A percentile compares a stretch with the other conserved stretches of the same genome.
Conservation (phyloP, 2,888 invertebrate genomes). For the Sesia apiformis region DNA sequence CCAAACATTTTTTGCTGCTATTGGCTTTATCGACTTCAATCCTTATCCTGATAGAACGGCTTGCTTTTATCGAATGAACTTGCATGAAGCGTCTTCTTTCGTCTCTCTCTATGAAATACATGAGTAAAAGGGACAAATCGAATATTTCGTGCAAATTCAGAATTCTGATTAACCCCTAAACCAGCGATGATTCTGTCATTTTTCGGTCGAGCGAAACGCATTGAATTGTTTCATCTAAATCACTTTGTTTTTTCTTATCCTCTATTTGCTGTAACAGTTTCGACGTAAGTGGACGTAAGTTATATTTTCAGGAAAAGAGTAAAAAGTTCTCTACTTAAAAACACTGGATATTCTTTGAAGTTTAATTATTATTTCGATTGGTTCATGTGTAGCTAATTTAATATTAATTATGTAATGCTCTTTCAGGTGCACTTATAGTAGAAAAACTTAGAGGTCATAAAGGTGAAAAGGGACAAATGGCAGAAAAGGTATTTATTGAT, state of each 20-base stretch:
- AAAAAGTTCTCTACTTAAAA: too few relatives aligned
- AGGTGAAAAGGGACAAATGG: constrained; percentile 35
- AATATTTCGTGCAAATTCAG: constrained; percentile 9
- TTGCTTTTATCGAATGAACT: background rate
- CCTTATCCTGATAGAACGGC: constrained; percentile 22
- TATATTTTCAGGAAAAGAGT: too few relatives aligned
- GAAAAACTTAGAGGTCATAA: constrained; percentile 38
- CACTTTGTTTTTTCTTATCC: constrained; percentile 11
- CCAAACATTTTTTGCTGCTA: constrained; percentile 44
- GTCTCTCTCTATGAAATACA: constrained; percentile 16
- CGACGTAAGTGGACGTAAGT: constrained; percentile 4
- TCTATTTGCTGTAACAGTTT: constrained; percentile 14
- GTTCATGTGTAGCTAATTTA: background rate
- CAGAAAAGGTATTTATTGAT: constrained; percentile 28
- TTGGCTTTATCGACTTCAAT: constrained; percentile 41
- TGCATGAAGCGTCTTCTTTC: background rate
- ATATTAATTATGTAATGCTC: background rate
- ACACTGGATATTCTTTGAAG: background rate
- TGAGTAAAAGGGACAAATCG: constrained; percentile 7
- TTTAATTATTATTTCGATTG: background rate
- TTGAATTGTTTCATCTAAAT: constrained; percentile 21
- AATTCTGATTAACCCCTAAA: constrained; percentile 17
- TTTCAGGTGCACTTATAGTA: constrained; percentile 34
- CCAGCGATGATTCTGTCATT: constrained; percentile 23
- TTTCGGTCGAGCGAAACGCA: constrained; percentile 26